phyloP scores from a whole-genome alignment of 2,797 vertebrate species.

The Cirrhinus mrigala region DNA sequence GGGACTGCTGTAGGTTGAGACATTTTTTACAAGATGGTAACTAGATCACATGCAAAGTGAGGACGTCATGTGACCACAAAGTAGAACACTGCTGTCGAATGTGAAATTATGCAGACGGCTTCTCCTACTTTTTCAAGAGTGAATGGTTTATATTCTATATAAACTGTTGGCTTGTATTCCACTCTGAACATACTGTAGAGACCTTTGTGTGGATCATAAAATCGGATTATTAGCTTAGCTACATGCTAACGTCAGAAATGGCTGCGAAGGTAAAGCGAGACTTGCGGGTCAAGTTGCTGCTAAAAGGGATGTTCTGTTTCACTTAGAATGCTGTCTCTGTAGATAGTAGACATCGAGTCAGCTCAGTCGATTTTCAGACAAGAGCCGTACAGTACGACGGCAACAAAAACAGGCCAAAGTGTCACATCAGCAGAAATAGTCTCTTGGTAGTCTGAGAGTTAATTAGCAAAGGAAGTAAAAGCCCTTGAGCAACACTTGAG shows the following conservation, averaged over 20 bases:
- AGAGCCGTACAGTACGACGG: background rate
- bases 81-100: background rate
- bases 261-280: background rate
- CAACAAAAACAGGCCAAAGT: slow-evolving; percentile 20
- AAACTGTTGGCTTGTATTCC: background rate
- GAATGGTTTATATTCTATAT: background rate
- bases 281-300: background rate
- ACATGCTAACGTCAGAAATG: background rate
- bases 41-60: background rate
- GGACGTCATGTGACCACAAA: background rate
- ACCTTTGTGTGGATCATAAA: background rate
- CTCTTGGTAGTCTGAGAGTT: slow-evolving; percentile 17
- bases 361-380: background rate
- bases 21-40: background rate
- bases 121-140: background rate
- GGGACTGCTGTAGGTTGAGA: background rate
- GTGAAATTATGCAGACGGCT: background rate
- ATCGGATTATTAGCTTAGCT: background rate
- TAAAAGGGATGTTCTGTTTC: slow-evolving; percentile 11
- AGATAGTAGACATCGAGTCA: background rate
- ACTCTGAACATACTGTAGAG: background rate
- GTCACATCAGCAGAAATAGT: slow-evolving; percentile 19
- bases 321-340: background rate
- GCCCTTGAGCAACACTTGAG: slow-evolving; percentile 14
- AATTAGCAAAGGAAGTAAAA: slow-evolving; percentile 33